Evolutionary conservation across 1,140 invertebrate species (phyloP).

Genomic region (Drosophila repletoides): DNA sequence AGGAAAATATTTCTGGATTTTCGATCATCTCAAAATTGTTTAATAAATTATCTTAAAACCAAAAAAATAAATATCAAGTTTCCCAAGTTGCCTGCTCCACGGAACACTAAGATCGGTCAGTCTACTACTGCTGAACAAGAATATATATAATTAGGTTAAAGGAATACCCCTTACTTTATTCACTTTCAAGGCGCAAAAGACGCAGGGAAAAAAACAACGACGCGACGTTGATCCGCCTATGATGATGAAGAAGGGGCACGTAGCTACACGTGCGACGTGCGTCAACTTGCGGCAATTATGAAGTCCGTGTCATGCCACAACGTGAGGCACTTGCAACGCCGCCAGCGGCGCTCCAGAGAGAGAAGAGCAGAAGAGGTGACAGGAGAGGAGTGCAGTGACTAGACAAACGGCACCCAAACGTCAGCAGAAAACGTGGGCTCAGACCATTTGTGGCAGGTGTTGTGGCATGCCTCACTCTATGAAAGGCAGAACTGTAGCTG

Average conservation of each 20-base stretch:
- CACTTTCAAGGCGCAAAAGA: too few species aligned
- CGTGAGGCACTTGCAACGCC: conserved; percentile 43
- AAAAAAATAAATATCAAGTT: too few species aligned
- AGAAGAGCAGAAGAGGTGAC: too few species aligned
- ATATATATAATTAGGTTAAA: too few species aligned
- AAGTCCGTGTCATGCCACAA: conserved; percentile 59
- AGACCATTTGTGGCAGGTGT: conserved; percentile 36
- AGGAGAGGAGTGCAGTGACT: too few species aligned
- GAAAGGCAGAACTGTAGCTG: conserved; percentile 6
- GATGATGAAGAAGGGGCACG: conserved; percentile 41
- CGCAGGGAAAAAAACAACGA: neutral
- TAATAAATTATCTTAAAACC: too few species aligned
- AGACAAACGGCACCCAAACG: conserved; percentile 51
- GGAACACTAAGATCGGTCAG: too few species aligned
- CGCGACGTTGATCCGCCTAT: conserved; percentile 4
- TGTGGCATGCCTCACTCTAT: neutral
- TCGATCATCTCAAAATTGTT: too few species aligned
- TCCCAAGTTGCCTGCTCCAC: too few species aligned
- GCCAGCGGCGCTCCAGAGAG: conserved; percentile 40
- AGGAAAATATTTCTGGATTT: too few species aligned
- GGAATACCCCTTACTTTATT: too few species aligned
- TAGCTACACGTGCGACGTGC: conserved; percentile 70
- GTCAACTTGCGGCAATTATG: conserved; percentile 75
- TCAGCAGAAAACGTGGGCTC: conserved; percentile 6
- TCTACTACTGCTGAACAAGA: too few species aligned